These are phyloP conservation scores for Brienomyrus brachyistius DNA, from an alignment of 2,113 vertebrate genomes.

Conservation along the genomic window DNA sequence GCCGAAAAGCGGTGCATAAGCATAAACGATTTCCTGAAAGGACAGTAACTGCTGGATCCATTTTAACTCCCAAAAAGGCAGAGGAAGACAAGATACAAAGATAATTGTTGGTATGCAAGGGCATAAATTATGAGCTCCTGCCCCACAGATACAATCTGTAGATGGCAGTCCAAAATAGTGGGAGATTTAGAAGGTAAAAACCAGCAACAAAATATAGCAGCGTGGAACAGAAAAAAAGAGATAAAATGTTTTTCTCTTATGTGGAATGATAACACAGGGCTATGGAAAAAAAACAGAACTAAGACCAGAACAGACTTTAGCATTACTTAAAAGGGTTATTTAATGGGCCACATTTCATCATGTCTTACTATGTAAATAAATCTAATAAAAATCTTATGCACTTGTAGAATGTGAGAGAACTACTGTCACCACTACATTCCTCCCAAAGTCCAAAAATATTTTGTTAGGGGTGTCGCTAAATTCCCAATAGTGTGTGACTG, in stretches of 20 bases:
- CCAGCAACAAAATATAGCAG: not conserved
- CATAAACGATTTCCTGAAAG: not conserved
- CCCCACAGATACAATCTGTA: not conserved
- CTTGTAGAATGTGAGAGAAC: not conserved
- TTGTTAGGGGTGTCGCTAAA: not conserved
- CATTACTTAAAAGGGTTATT: not conserved
- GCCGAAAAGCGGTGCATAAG: not conserved
- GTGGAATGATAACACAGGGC: not conserved
- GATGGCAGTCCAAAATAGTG: not conserved
- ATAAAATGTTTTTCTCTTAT: not conserved
- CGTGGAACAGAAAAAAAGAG: not conserved
- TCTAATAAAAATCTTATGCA: not conserved
- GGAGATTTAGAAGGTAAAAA: not conserved
- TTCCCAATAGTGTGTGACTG: not conserved
- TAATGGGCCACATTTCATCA: not conserved
- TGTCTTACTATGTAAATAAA: not conserved
- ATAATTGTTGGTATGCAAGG: not conserved
- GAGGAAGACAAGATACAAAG: not conserved
- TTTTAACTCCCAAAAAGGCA: not conserved
- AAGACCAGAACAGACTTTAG: not conserved
- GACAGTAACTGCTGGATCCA: not conserved
- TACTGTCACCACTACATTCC: not conserved
- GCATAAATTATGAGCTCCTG: not conserved
- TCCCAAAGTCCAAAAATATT: not conserved
- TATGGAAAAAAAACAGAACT: not conserved